These are phyloP conservation scores for Mesopsocus fuscifrons DNA, from an alignment of 2,888 invertebrate species.

Conservation along the genomic window DNA sequence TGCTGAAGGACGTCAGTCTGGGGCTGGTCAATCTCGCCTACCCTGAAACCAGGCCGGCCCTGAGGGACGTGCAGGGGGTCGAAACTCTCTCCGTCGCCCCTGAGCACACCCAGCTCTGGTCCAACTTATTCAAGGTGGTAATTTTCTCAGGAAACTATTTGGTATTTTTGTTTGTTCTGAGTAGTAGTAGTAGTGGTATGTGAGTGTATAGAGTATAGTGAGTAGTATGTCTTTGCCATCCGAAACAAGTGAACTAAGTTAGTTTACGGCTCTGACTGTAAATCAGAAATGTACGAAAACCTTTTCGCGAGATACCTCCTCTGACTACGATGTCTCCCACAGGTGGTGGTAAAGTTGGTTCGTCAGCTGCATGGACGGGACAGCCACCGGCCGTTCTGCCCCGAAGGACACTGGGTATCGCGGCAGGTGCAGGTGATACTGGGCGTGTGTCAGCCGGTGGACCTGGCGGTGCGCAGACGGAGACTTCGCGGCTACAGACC, in stretches of 20 bases:
- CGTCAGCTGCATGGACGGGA: conserved; percentile 74
- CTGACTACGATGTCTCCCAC: too few species aligned
- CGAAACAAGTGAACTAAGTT: too few species aligned
- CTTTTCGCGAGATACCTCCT: too few species aligned
- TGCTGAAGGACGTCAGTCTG: conserved; percentile 59
- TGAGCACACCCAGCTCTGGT: conserved; percentile 47
- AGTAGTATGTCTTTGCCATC: too few species aligned
- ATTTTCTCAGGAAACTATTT: background rate
- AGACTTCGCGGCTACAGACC: conserved; percentile 25
- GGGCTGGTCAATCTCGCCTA: conserved; percentile 74
- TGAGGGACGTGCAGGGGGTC: conserved; percentile 26
- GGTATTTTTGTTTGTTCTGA: background rate
- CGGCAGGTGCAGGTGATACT: conserved; percentile 21
- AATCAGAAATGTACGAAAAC: too few species aligned
- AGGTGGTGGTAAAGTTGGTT: conserved; percentile 53
- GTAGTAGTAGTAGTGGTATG: too few species aligned
- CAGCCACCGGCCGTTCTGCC: conserved; percentile 58
- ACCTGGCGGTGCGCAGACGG: conserved; percentile 23
- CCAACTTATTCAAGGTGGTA: conserved; percentile 51
- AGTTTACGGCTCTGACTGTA: too few species aligned
- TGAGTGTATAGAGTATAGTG: too few species aligned
- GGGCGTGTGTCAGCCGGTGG: conserved; percentile 24
- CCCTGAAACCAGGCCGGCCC: conserved; percentile 49
- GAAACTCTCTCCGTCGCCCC: conserved; percentile 19
- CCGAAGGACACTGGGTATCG: conserved; percentile 46